Base-by-base conservation (phyloP, 2,888 invertebrate species). In the Parelbella ahira region DNA sequence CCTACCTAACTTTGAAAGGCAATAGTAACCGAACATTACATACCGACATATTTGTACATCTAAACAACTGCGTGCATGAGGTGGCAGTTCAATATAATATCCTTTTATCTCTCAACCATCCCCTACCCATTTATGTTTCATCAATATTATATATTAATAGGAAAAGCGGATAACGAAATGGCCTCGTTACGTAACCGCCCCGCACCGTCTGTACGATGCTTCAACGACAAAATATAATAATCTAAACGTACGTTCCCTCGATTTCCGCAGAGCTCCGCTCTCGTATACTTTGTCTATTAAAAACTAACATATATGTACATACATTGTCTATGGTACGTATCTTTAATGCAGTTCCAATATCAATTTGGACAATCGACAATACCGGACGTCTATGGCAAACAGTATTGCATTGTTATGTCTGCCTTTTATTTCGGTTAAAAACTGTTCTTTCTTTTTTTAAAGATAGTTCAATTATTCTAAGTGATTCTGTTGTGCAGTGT, bases 171-270 rank as follows among this genome's bases (percentile, higher is more conserved):
- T 33, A 12, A 21, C 20, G 5, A 33, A 33, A 23, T 23, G 7
- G 11, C 23, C 10, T 10, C 29, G 23, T 38, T 29, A 9, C 38
- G 29, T 39, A 32, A 13, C 12, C 23, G 38, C 9, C 11, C 11
- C 11, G 36, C 11, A 4, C 7, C 24, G 10, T n/a, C 30, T 30
- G 18, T 18, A 38, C 30, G 30, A 15, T 15, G 38, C 38, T 39
- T 24, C 15, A 10, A 24, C 27, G 36, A 37, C 30, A 18, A 18
- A 39, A 39, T 39, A 39, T 39, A 39, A 39, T 39, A 39, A 39
- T n/a, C 24, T 5, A 30, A 38, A 25, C 39, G 29, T 38, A 30
- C 38, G 38, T 9, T 24, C 18, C 11, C 18, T 30, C 38, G 25
- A 39, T 39, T 39, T 39, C 30, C 30, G 30, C 8, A 5, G 29